Evolutionary conservation across 2,113 vertebrate species (phyloP), one percentile per base, ranked within the genome.

Genomic region (Lagopus muta): DNA sequence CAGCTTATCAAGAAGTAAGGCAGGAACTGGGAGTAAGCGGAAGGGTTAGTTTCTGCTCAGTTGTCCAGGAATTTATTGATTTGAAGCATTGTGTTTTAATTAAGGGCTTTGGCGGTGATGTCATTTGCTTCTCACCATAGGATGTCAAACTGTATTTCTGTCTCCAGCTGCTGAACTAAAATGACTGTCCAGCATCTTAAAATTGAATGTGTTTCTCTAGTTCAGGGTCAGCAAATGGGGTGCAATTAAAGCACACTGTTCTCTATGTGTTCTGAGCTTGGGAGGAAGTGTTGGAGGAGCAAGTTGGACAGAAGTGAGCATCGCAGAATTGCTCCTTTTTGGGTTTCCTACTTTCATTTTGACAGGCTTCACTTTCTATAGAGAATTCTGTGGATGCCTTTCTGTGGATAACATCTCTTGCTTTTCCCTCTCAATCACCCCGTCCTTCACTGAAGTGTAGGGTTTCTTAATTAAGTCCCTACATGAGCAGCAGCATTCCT

Each of bases 401-500:
- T 89, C 58, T 82, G 58, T 58, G 84, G 47, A 34, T 84, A 73
- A 85, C 45, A 54, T 76, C 62, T 88, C 28, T 47, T 78, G 22
- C 64, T 71, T 45, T 73, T n/a, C 50, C 92, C 21, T 7, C n/a
- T 71, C 64, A 64, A 64, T 38, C 3, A 1, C 64, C 0, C 2
- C 19, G 42, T 85, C 64, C 69, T 64, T 84, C 52, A n/a, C 42
- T 66, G 67, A 62, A 82, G 87, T 92, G 55, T 94, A 90, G 45
- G 12, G 21, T 96, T 96, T 93, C 92, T 82, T 92, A 82, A 86
- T 93, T 96, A 94, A 92, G 58, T 88, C 81, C 19, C 45, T 77
- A 80, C 78, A 62, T 77, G 82, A 91, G 87, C 60, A 71, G 82
- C 92, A 93, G 87, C 92, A 85, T 91, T 92, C 84, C 89, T 93